phyloP scores from a whole-genome alignment of 2,888 invertebrate genomes.

The Euzophera pinguis region DNA sequence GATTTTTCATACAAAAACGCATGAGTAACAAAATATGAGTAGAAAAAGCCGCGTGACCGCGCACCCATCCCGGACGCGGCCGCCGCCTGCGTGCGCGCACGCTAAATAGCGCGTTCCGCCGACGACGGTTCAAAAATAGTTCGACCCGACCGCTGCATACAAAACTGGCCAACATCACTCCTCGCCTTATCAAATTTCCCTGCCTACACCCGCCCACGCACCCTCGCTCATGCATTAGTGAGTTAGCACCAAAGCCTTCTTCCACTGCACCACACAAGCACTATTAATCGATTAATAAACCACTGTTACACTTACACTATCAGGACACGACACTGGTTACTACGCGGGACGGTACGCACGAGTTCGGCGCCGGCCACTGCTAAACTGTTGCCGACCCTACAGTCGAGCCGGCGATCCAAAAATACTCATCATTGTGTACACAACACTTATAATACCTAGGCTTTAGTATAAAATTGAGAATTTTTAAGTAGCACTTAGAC shows the following conservation, averaged over 20 bases:
- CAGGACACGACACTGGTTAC: constrained; percentile 42
- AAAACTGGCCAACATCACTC: constrained; percentile 64
- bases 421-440: constrained; percentile 75
- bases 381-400: constrained; percentile 54
- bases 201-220: constrained; percentile 64
- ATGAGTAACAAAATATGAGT: background rate
- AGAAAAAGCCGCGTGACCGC: background rate
- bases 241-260: constrained; percentile 62
- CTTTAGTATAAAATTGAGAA: constrained; percentile 62
- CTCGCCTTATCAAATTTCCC: constrained; percentile 77
- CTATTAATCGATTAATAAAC: constrained; percentile 58
- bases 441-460: constrained; percentile 68
- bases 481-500: constrained; percentile 41
- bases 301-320: constrained; percentile 62
- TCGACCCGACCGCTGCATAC: constrained; percentile 58
- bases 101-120: constrained; percentile 38
- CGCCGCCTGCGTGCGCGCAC: constrained; percentile 32
- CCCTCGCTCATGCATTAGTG: constrained; percentile 68
- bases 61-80: constrained; percentile 20
- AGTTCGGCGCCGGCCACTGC: constrained; percentile 50
- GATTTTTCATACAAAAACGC: background rate
- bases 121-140: constrained; percentile 68
- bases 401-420: constrained; percentile 54
- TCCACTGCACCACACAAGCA: constrained; percentile 56
- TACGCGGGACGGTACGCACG: constrained; percentile 44